phyloP scores from a whole-genome alignment of 2,113 vertebrate species.

The Calypte anna region DNA sequence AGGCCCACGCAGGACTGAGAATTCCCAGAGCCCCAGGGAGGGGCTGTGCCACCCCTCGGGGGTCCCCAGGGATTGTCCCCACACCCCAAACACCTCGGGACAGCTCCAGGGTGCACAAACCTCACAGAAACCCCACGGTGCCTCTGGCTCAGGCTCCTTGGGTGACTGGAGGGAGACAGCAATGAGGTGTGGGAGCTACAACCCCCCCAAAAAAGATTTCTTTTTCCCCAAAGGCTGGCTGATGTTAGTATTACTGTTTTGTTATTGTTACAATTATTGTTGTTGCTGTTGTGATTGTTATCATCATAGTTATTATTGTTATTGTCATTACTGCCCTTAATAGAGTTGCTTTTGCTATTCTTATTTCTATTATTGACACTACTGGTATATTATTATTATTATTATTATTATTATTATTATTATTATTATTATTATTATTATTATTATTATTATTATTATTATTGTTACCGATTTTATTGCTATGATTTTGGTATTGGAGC shows the following conservation, averaged over 20 bases:
- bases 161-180: too few relatives aligned
- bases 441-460: too few relatives aligned
- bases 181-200: too few relatives aligned
- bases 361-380: too few relatives aligned
- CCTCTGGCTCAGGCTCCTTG: not conserved
- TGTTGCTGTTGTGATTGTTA: too few relatives aligned
- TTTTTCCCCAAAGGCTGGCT: not conserved
- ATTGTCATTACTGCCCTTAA: not conserved
- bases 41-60: not conserved
- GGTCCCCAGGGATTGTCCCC: not conserved
- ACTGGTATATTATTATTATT: not conserved
- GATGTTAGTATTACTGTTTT: not conserved
- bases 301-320: too few relatives aligned
- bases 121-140: not conserved
- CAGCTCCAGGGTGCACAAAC: too few relatives aligned
- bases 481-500: not conserved
- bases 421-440: too few relatives aligned
- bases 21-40: not conserved
- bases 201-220: not conserved
- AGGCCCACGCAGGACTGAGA: fast-evolving
- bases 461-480: too few relatives aligned
- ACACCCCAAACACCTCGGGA: fast-evolving
- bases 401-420: not conserved
- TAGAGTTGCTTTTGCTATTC: not conserved
- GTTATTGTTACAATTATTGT: too few relatives aligned